Conservation (phyloP, 2,113 vertebrate genomes). For the Myrmophylax atrothorax region DNA sequence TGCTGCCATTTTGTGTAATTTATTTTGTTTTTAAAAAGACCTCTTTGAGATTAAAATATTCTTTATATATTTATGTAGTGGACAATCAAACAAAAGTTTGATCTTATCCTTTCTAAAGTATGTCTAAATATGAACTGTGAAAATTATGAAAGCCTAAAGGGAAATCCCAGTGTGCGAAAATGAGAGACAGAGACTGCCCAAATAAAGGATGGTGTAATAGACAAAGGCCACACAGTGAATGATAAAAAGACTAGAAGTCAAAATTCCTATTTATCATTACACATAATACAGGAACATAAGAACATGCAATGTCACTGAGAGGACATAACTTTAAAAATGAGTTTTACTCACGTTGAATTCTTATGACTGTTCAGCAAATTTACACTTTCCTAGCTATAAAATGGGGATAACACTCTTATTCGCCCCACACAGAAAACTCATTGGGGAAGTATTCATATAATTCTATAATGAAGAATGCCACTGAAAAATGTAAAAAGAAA, state of each 20-base stretch:
- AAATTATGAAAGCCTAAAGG: neutral
- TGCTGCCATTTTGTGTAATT: neutral
- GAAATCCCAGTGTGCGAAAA: neutral
- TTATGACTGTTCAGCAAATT: neutral
- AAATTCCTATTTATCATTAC: neutral
- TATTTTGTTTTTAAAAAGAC: neutral
- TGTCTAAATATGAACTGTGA: neutral
- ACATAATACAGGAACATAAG: neutral
- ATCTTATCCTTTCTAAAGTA: neutral
- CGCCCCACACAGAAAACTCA: neutral
- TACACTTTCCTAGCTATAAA: neutral
- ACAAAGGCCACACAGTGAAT: neutral
- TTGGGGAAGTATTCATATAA: neutral
- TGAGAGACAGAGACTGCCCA: neutral
- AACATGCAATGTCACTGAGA: neutral
- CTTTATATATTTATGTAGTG: neutral
- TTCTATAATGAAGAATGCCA: neutral
- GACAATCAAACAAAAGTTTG: neutral
- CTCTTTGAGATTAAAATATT: neutral
- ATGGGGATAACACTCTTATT: neutral
- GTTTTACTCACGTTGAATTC: neutral
- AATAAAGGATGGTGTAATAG: neutral
- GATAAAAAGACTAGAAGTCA: neutral
- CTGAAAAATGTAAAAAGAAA: constrained; percentile 1
- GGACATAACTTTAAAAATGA: neutral